phyloP scores from a whole-genome alignment of 1,140 invertebrate genomes.

The Oreohelix idahoensis region DNA sequence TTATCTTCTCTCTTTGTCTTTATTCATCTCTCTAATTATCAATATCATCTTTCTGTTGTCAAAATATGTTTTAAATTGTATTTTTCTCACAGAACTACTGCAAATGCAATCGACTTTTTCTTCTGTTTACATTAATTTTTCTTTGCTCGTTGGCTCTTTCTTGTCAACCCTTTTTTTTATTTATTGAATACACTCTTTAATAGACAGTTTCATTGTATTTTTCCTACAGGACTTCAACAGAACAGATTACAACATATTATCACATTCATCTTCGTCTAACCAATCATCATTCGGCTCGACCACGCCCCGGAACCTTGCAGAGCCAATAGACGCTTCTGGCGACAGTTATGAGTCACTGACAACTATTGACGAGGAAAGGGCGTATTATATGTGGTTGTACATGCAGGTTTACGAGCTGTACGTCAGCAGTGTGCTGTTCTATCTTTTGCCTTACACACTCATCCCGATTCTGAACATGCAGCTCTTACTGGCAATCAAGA shows the following conservation, averaged over 20 bases:
- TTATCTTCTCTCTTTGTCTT: too few relatives aligned
- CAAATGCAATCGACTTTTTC: too few relatives aligned
- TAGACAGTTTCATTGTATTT: not conserved
- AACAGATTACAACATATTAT: not conserved
- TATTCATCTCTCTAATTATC: too few relatives aligned
- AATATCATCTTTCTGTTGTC: too few relatives aligned
- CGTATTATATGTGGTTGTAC: constrained; percentile 39
- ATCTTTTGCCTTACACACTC: constrained; percentile 48
- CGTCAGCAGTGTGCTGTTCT: constrained; percentile 45
- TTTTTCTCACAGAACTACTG: too few relatives aligned
- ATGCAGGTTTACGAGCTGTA: constrained; percentile 47
- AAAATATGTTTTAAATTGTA: too few relatives aligned
- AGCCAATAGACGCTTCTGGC: not conserved
- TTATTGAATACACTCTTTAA: too few relatives aligned
- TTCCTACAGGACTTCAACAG: not conserved
- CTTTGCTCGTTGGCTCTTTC: too few relatives aligned
- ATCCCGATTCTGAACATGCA: constrained; percentile 71
- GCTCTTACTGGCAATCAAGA: constrained; percentile 80
- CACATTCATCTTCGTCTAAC: not conserved
- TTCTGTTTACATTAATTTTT: not conserved
- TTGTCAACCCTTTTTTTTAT: too few relatives aligned
- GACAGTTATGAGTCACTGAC: not conserved
- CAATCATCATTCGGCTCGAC: not conserved
- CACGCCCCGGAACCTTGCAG: not conserved
- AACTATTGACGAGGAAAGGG: not conserved